Evolutionary conservation across 2,797 vertebrate species (phyloP).

Genomic region (Dallia pectoralis): DNA sequence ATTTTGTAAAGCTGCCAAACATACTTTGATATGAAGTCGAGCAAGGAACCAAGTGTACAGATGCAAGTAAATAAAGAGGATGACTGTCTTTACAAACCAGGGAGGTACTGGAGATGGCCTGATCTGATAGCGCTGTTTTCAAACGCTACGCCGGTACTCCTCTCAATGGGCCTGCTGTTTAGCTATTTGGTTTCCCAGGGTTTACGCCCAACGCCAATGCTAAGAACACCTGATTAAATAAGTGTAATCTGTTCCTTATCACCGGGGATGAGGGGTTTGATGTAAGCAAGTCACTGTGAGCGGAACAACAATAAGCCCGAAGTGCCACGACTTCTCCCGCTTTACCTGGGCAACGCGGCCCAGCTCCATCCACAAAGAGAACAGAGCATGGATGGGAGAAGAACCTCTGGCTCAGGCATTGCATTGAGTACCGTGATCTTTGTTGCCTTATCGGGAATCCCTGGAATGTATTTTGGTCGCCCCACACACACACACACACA

Average conservation of each 20-base stretch:
- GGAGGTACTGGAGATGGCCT: conserved; percentile 62
- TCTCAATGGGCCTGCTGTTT: conserved; percentile 61
- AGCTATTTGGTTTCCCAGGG: conserved; percentile 60
- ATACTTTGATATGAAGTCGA: conserved; percentile 76
- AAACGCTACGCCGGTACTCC: conserved; percentile 58
- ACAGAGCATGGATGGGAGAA: conserved; percentile 43
- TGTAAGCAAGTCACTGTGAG: conserved; percentile 45
- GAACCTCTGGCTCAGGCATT: conserved; percentile 41
- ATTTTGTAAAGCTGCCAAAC: conserved; percentile 64
- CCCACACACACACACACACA: conserved; percentile 42
- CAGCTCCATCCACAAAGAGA: conserved; percentile 31
- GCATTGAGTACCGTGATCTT: conserved; percentile 40
- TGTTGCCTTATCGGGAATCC: conserved; percentile 47
- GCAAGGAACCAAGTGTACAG: conserved; percentile 75
- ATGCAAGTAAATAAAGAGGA: conserved; percentile 68
- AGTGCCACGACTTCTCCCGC: not conserved
- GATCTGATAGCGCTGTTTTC: conserved; percentile 67
- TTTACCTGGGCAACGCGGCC: not conserved
- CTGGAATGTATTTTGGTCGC: conserved; percentile 25
- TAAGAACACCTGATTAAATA: conserved; percentile 74
- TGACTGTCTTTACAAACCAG: conserved; percentile 72
- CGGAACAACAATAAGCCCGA: conserved; percentile 21
- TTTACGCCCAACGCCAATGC: conserved; percentile 55
- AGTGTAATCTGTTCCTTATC: conserved; percentile 72
- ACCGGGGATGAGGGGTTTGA: conserved; percentile 37